Conservation (phyloP, 2,888 invertebrate species). For the Steromphala cineraria region DNA sequence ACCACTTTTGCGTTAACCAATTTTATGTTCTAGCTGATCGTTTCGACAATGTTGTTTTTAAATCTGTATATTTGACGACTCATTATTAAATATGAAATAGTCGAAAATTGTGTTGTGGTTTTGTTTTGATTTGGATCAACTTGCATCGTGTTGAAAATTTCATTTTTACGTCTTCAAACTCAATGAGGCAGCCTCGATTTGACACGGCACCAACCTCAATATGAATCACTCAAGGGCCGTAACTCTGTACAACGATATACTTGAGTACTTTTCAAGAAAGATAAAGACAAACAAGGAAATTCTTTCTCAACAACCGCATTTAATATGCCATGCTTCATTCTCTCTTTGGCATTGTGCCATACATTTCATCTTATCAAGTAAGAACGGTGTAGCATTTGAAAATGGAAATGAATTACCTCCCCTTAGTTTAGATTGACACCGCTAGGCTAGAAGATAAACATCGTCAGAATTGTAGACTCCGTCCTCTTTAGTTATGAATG, state of each 20-base stretch:
- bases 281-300: background rate
- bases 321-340: background rate
- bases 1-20: no score
- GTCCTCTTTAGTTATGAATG: background rate
- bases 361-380: constrained; percentile 42
- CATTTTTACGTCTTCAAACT: no score
- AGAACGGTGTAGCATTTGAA: constrained; percentile 25
- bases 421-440: background rate
- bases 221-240: no score
- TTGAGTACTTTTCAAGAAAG: background rate
- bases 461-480: background rate
- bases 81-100: no score
- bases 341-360: constrained; percentile 37
- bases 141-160: no score
- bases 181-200: no score
- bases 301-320: background rate
- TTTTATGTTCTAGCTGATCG: no score
- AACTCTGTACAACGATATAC: background rate
- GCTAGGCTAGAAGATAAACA: background rate
- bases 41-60: no score
- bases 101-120: no score
- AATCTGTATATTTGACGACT: no score
- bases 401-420: background rate
- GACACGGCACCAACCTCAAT: no score
- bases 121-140: no score